phyloP scores from a whole-genome alignment of 2,888 invertebrate genomes.

The Trileptium ribeirensis region DNA sequence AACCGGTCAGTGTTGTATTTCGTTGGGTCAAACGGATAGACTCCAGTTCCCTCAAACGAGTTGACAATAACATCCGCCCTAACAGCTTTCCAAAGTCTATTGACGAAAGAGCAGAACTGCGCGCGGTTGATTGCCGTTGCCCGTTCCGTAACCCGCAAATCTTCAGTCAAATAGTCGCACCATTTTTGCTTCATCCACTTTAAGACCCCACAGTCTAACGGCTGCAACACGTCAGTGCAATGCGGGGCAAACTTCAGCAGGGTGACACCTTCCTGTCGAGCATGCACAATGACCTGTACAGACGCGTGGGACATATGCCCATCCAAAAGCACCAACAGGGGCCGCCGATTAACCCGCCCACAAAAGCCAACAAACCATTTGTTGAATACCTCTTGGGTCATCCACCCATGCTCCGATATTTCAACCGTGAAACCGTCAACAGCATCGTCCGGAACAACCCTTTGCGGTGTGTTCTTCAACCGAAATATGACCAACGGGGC shows the following conservation, averaged over 20 bases:
- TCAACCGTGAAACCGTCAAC: background rate
- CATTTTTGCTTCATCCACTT: background rate
- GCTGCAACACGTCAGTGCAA: constrained; percentile 7
- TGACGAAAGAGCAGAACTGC: background rate
- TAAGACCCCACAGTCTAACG: background rate
- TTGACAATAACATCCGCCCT: background rate
- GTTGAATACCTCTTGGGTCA: background rate
- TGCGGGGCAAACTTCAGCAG: background rate
- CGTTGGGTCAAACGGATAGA: background rate
- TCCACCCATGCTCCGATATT: constrained; percentile 11
- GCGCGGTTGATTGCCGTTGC: background rate
- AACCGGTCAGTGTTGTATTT: background rate
- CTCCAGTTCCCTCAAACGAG: constrained; percentile 4
- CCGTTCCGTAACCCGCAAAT: background rate
- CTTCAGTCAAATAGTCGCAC: background rate
- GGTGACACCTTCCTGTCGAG: background rate
- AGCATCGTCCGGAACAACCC: background rate
- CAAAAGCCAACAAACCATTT: constrained; percentile 2
- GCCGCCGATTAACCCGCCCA: background rate
- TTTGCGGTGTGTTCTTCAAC: background rate
- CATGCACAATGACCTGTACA: background rate
- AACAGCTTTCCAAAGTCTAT: background rate
- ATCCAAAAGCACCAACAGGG: constrained; percentile 15
- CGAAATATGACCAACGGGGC: background rate
- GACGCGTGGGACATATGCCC: constrained; percentile 1